Conservation (phyloP, 2,797 vertebrate genomes). For the Numenius phaeopus region DNA sequence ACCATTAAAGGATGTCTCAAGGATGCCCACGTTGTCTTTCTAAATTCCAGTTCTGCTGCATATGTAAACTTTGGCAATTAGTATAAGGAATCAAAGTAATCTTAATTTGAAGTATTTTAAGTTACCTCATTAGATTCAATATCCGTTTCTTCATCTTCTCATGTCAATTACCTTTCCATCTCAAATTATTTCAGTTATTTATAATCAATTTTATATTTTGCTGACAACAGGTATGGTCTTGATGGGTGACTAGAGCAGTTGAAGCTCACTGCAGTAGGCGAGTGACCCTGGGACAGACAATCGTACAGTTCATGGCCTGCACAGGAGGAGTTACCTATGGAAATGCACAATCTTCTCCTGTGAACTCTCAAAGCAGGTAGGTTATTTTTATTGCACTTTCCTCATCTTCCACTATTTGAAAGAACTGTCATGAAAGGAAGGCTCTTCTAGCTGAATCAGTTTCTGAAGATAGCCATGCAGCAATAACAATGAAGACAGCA, state of each 20-base stretch:
- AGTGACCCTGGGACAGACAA: background rate
- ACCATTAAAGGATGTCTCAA: background rate
- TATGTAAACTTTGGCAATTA: background rate
- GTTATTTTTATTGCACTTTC: background rate
- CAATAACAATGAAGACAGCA: background rate
- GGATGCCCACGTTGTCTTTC: background rate
- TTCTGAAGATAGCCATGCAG: background rate
- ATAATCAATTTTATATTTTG: slow-evolving; percentile 7
- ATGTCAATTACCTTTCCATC: slow-evolving; percentile 35
- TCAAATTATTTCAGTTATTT: slow-evolving; percentile 18
- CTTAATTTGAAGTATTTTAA: slow-evolving; percentile 8
- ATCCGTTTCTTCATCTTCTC: slow-evolving; percentile 17
- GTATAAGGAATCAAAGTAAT: background rate
- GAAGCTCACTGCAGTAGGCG: background rate
- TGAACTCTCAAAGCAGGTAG: background rate
- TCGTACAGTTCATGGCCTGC: fast-evolving
- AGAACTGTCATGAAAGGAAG: background rate
- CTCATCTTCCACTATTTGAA: background rate
- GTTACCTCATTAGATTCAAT: background rate
- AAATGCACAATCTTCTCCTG: background rate
- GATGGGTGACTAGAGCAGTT: background rate
- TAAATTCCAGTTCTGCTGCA: background rate
- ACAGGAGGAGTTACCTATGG: background rate
- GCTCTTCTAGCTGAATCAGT: background rate
- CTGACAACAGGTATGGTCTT: background rate